These are phyloP conservation scores for Panorpa germanica DNA, from an alignment of 2,888 invertebrate genomes.

Conservation along the genomic window DNA sequence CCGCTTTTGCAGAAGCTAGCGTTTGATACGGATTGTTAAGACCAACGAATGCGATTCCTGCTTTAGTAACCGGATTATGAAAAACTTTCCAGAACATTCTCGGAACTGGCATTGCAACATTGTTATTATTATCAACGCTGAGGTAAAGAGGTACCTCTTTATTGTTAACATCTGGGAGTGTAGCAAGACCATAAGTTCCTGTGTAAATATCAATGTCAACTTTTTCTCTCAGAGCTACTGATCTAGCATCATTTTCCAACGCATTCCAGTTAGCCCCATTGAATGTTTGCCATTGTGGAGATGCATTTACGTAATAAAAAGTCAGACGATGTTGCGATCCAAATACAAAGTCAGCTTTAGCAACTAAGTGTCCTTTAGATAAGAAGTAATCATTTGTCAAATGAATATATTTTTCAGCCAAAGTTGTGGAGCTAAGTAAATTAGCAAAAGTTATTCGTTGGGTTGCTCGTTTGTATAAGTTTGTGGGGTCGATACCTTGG, in stretches of 20 bases:
- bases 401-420: conserved; percentile 16
- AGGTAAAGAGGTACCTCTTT: conserved; percentile 16
- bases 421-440: conserved; percentile 15
- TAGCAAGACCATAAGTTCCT: conserved; percentile 21
- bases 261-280: conserved; percentile 24
- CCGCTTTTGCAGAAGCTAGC: conserved; percentile 11
- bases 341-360: conserved; percentile 30
- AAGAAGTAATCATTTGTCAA: conserved; percentile 15
- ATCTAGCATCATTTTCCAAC: conserved; percentile 18
- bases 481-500: conserved; percentile 11
- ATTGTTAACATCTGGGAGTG: conserved; percentile 17
- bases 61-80: conserved; percentile 18
- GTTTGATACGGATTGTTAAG: conserved; percentile 23
- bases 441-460: conserved; percentile 15
- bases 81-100: conserved; percentile 25
- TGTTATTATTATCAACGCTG: conserved; percentile 14
- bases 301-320: conserved; percentile 30
- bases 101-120: conserved; percentile 18
- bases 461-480: conserved; percentile 13
- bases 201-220: conserved; percentile 19
- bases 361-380: conserved; percentile 28
- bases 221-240: conserved; percentile 13
- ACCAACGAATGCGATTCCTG: conserved; percentile 23
- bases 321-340: conserved; percentile 26
- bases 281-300: conserved; percentile 33